These are phyloP conservation scores for Myotis planiceps DNA, from an alignment of 2,797 vertebrate genomes.

Conservation along the genomic window DNA sequence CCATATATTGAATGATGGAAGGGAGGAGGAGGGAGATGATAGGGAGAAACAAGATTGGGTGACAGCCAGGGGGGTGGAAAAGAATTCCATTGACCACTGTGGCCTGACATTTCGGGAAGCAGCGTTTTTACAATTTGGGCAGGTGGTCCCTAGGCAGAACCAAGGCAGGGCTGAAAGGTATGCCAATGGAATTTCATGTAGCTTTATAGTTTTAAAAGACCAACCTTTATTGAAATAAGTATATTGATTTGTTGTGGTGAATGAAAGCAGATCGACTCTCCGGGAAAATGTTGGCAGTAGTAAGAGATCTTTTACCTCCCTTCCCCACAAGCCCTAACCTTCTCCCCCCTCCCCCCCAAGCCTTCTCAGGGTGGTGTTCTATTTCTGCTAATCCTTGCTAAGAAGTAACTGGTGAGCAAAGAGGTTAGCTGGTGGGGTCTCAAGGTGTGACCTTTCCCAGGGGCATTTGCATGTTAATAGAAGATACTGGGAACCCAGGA, in stretches of 20 bases:
- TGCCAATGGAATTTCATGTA: background rate
- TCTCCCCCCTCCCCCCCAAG: background rate
- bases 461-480: constrained; percentile 81
- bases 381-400: constrained; percentile 80
- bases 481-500: constrained; percentile 70
- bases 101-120: background rate
- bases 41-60: background rate
- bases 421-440: constrained; percentile 79
- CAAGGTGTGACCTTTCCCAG: constrained; percentile 83
- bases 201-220: constrained; percentile 15
- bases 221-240: background rate
- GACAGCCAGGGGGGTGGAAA: rapidly evolving
- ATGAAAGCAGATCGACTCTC: background rate
- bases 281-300: constrained; percentile 40
- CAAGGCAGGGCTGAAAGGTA: background rate
- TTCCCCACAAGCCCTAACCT: constrained; percentile 22
- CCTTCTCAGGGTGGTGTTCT: constrained; percentile 53
- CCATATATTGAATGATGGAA: background rate
- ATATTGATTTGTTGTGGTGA: background rate
- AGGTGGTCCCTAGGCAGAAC: background rate
- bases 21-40: background rate
- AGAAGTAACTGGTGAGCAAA: constrained; percentile 75
- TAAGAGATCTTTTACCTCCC: constrained; percentile 36
- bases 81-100: background rate
- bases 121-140: background rate